Base-by-base conservation (phyloP, 2,113 vertebrate genomes). In the Myotis yumanensis region DNA sequence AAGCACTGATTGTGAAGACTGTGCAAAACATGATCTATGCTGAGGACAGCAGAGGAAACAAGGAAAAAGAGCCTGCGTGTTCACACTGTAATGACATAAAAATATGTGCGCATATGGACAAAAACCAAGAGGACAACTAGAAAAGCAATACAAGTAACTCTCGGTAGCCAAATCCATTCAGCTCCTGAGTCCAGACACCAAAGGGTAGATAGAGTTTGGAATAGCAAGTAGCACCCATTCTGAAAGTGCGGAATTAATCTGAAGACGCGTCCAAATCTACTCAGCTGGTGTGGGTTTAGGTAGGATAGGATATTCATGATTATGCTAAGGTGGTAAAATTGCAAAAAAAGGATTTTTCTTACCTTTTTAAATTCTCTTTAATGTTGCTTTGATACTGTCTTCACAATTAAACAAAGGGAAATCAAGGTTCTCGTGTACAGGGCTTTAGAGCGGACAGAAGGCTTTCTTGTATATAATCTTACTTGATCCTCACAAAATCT, bases 351-450 rank as follows among this genome's bases (percentile, higher is more conserved):
- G 16, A 10, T 15, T 69, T 77, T 57, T 57, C 7, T 85, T 51
- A 80, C 66, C 46, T 89, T 86, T 51, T 68, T 43, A 68, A 92
- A 91, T 22, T 82, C n/a, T 72, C 57, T 76, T 64, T 54, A 90
- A 68, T 1, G n/a, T 66, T 43, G 15, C 73, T 79, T 84, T 81
- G 46, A 89, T 66, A 86, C 43, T 35, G 25, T 40, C 90, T 89
- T 91, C 72, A 25, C 86, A 95, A n/a, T 86, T 81, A 93, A 92
- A 51, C 62, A 59, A 95, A 77, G 76, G 89, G 30, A 87, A 54
- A n/a, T 15, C 52, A 69, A 51, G 32, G 59, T 57, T 72, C 69
- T 75, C 17, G 0, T 0, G 23, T 10, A 23, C 32, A 8, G 80
- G 43, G 80, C 84, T 95, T 83, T 22, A 25, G 77, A 59, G 71